phyloP scores from a whole-genome alignment of 2,113 vertebrate genomes.

The Phasianus colchicus region DNA sequence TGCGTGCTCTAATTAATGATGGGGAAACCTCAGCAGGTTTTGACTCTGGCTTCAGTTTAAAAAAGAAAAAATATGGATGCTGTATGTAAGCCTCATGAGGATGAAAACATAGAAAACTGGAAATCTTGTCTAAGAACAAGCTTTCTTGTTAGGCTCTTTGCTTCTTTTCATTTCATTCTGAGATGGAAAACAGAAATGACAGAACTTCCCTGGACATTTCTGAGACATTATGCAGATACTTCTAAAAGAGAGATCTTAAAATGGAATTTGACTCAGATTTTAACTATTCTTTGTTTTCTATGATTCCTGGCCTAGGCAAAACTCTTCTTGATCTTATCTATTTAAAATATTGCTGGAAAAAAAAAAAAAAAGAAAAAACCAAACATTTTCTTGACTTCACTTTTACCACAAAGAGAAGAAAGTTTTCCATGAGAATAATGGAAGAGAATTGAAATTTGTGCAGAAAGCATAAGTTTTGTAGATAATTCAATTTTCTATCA shows the following conservation, averaged over 20 bases:
- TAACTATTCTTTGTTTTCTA: neutral
- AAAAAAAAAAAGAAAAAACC: neutral
- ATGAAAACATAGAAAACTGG: conserved; percentile 21
- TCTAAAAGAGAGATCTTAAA: conserved; percentile 19
- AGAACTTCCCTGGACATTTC: conserved; percentile 43
- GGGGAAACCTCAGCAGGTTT: conserved; percentile 32
- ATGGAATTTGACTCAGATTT: neutral
- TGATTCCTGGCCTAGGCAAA: neutral
- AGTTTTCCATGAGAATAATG: neutral
- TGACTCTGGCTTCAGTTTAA: conserved; percentile 16
- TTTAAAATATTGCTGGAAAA: neutral
- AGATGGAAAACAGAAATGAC: conserved; percentile 44
- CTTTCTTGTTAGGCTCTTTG: neutral
- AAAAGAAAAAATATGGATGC: conserved; percentile 13
- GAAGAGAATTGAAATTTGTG: neutral
- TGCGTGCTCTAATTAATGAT: conserved; percentile 26
- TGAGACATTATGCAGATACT: neutral
- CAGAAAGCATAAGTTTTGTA: neutral
- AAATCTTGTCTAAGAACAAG: conserved; percentile 10
- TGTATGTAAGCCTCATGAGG: conserved; percentile 4
- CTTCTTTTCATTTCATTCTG: conserved; percentile 13
- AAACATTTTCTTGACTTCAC: neutral
- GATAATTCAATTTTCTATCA: neutral
- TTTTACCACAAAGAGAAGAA: neutral
- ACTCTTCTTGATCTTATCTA: neutral